Evolutionary conservation across 2,888 invertebrate genomes (phyloP), one percentile per base, ranked within the genome.

Genomic region (Stenichneumon culpator): DNA sequence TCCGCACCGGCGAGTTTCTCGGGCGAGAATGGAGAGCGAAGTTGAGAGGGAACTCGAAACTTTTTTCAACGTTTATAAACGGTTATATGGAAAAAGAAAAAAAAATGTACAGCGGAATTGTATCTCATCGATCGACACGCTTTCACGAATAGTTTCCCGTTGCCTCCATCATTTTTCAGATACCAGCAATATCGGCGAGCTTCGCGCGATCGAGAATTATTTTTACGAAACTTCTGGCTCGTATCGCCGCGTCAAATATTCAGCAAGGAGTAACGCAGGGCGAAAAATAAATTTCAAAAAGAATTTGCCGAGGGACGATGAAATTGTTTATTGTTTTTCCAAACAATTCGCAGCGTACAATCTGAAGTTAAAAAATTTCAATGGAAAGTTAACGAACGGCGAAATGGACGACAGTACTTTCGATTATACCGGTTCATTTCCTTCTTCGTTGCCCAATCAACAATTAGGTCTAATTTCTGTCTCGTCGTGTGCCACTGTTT

Each of bases 381-480:
- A 47, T 16, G 16, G 3, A 16, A 47, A 16, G 4, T 47, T 47
- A 47, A 16, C 4, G 4, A 57, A 57, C 57, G 14, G 57, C 11
- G 44, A 47, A 47, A 47, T 25, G 14, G 57, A 6, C 25, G 25
- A 25, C 5, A 0, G 22, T 57, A 57, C 9, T 22, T 25, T 22
- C 6, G 4, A 25, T 57, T 25, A 57, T 25, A 14, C 25, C 14
- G 6, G 22, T 25, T 11, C 25, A 25, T 25, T 57, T 57, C 4
- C 9, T 28, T 25, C 28, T 44, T 75, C 36, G 50, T 52, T 28
- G 32, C 54, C 70, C 44, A 60, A 36, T 57, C 65, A 65, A 74
- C 25, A 36, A 79, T 75, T 82, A 63, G 60, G 32, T 52, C 75
- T 70, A 75, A 79, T 79, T 86, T 75, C 69, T 68, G 52, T 32